These are phyloP conservation scores for Melanogrammus aeglefinus DNA, from an alignment of 2,797 vertebrate genomes.

Conservation along the genomic window DNA sequence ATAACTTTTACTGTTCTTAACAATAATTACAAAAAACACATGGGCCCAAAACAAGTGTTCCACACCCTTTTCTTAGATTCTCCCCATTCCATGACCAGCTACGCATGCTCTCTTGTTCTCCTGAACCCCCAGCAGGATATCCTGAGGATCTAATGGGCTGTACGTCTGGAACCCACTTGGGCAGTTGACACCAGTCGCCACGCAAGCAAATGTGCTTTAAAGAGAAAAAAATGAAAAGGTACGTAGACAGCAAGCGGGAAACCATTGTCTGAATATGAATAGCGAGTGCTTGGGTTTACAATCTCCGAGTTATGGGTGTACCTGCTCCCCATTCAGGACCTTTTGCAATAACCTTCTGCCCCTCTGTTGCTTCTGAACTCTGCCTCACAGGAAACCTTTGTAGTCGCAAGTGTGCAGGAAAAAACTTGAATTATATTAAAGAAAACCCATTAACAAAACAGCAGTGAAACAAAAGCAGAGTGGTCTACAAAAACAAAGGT, in stretches of 20 bases:
- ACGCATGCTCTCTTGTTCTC: neutral
- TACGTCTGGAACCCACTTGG: conserved; percentile 37
- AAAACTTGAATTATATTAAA: neutral
- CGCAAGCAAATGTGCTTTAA: conserved; percentile 5
- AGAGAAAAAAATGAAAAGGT: neutral
- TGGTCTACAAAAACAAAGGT: neutral
- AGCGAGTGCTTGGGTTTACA: conserved; percentile 31
- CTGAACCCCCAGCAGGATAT: conserved; percentile 12
- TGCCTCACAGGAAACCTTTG: neutral
- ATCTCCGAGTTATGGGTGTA: conserved; percentile 67
- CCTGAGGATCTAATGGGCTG: conserved; percentile 31
- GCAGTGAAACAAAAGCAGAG: neutral
- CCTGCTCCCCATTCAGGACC: conserved; percentile 39
- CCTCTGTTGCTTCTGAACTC: neutral
- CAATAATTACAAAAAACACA: neutral
- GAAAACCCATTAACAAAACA: neutral
- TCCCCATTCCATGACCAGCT: neutral
- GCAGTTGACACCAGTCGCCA: conserved; percentile 24
- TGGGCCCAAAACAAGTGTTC: neutral
- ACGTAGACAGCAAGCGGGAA: conserved; percentile 24
- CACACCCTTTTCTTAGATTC: conserved; percentile 2
- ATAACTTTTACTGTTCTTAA: neutral
- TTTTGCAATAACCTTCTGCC: conserved; percentile 26
- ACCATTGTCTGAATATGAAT: conserved; percentile 21
- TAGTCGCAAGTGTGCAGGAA: neutral